Percentiles rank a stretch among this genome's conserved stretches.
Evolutionary conservation across 2,888 invertebrate species (phyloP).

Genomic region (Drosophila affinis): DNA sequence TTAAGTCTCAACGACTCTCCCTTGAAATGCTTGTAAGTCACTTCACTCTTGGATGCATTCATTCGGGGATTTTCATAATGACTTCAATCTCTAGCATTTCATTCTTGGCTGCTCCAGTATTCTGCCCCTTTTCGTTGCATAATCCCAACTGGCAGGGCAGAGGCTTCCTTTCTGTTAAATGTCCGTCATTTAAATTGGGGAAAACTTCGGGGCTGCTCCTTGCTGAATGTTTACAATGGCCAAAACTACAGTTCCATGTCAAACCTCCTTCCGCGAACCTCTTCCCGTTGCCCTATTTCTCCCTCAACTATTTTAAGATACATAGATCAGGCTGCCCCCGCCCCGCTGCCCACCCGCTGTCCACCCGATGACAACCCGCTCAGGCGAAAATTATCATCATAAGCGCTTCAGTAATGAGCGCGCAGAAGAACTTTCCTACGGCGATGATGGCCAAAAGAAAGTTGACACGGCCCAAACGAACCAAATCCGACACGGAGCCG

Average conservation of each 20-base stretch:
- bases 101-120: background rate
- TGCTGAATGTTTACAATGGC: constrained; percentile 9
- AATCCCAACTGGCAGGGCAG: constrained; percentile 25
- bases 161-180: constrained; percentile 3
- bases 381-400: constrained; percentile 66
- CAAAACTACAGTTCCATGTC: constrained; percentile 12
- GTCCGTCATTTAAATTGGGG: constrained; percentile 10
- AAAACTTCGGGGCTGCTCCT: constrained; percentile 3
- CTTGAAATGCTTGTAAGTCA: too few species aligned
- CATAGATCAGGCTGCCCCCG: background rate
- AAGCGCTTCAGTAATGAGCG: constrained; percentile 70
- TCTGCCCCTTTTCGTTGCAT: too few species aligned
- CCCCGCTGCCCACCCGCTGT: too few species aligned
- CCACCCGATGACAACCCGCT: too few species aligned
- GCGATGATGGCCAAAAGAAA: background rate
- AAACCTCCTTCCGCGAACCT: too few species aligned
- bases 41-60: too few species aligned
- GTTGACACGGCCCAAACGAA: constrained; percentile 4
- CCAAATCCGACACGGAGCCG: constrained; percentile 2
- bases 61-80: too few species aligned
- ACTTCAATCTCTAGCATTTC: constrained; percentile 2
- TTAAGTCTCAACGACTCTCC: too few species aligned
- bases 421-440: background rate
- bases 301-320: constrained; percentile 20
- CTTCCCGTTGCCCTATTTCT: background rate